Conservation (phyloP, 1,140 invertebrate species). For the Lasaia peninsularis region DNA sequence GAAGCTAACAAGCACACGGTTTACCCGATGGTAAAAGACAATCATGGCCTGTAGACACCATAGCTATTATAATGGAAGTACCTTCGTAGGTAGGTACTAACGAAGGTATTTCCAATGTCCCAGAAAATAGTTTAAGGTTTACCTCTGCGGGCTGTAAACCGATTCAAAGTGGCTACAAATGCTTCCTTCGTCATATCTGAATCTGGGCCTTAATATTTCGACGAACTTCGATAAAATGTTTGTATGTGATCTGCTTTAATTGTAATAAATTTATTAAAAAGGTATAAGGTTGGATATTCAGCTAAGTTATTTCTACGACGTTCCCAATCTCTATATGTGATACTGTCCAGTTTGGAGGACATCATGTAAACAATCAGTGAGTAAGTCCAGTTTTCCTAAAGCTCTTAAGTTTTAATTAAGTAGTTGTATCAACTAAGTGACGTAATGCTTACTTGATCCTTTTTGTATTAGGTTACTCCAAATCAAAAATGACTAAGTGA, state of each 20-base stretch:
- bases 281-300: neutral
- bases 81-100: too few relatives aligned
- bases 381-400: constrained; percentile 13
- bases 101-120: constrained; percentile 8
- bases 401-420: constrained; percentile 31
- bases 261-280: neutral
- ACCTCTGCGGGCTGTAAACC: constrained; percentile 5
- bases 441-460: constrained; percentile 22
- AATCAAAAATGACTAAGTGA: too few relatives aligned
- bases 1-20: too few relatives aligned
- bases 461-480: constrained; percentile 16
- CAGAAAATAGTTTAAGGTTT: constrained; percentile 8
- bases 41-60: too few relatives aligned
- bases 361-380: constrained; percentile 19
- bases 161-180: neutral
- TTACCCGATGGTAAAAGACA: too few relatives aligned
- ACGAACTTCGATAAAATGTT: neutral
- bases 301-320: neutral
- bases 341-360: neutral
- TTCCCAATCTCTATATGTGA: constrained; percentile 12
- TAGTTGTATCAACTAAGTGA: constrained; percentile 21
- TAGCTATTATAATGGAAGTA: too few relatives aligned
- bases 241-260: constrained; percentile 13
- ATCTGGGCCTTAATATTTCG: neutral
- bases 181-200: neutral